Evolutionary conservation across 2,113 vertebrate genomes (phyloP).

Genomic region (Dinomys branickii): DNA sequence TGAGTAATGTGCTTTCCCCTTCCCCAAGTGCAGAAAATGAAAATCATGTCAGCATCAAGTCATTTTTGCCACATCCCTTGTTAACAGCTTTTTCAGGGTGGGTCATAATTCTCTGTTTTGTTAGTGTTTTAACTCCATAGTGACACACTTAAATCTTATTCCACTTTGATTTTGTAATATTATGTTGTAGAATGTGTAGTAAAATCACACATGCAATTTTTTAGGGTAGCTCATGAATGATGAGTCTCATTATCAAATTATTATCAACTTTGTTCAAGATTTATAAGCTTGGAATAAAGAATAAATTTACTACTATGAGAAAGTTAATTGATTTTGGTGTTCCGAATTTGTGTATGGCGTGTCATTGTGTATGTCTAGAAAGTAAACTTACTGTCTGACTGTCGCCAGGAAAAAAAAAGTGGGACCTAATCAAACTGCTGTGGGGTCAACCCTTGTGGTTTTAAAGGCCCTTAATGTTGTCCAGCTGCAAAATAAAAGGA

Average conservation of each 20-base stretch:
- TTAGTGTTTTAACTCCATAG: slow-evolving; percentile 78
- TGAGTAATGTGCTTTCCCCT: slow-evolving; percentile 73
- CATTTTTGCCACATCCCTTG: slow-evolving; percentile 75
- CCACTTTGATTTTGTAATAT: slow-evolving; percentile 8
- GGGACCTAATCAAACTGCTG: slow-evolving; percentile 82
- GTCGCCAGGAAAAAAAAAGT: slow-evolving; percentile 80
- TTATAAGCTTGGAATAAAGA: slow-evolving; percentile 32
- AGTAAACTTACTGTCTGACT: slow-evolving; percentile 89
- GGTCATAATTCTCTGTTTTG: slow-evolving; percentile 75
- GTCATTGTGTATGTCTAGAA: slow-evolving; percentile 75
- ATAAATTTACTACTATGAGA: background rate
- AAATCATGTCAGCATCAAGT: slow-evolving; percentile 69
- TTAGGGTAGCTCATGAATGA: slow-evolving; percentile 8
- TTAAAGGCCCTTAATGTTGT: slow-evolving; percentile 91
- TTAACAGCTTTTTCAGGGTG: slow-evolving; percentile 78
- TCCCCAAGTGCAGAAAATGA: slow-evolving; percentile 71
- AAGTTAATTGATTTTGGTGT: slow-evolving; percentile 54
- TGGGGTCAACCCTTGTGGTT: slow-evolving; percentile 86
- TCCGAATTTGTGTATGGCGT: slow-evolving; percentile 41
- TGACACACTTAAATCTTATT: slow-evolving; percentile 60
- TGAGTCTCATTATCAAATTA: slow-evolving; percentile 52
- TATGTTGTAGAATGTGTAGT: background rate
- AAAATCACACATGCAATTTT: background rate
- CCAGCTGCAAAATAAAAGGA: slow-evolving; percentile 90
- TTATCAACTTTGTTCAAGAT: slow-evolving; percentile 57